Percentiles rank a stretch among this genome's conserved stretches.
Conservation (phyloP, 2,888 invertebrate species). For the Iphiclides podalirius region DNA sequence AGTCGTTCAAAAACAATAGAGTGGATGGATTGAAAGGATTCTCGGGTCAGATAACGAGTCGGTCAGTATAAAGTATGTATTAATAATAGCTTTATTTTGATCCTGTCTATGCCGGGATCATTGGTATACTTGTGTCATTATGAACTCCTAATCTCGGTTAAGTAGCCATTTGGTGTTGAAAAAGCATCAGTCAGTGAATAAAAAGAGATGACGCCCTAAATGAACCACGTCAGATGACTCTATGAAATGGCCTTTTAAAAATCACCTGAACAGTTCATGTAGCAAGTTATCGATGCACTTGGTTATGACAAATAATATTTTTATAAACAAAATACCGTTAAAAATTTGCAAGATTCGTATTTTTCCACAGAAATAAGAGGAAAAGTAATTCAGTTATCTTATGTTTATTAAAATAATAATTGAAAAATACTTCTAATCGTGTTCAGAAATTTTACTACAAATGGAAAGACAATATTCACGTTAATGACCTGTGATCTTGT, state of each 20-base stretch:
- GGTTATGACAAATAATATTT: too few relatives aligned
- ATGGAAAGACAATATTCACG: too few relatives aligned
- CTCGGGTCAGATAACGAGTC: constrained; percentile 64
- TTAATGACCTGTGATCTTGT: too few relatives aligned
- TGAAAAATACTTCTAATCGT: too few relatives aligned
- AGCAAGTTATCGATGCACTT: not conserved
- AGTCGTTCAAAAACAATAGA: constrained; percentile 76
- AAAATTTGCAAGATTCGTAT: too few relatives aligned
- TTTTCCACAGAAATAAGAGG: too few relatives aligned
- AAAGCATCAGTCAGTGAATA: constrained; percentile 6
- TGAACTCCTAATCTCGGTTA: constrained; percentile 24
- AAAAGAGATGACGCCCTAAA: constrained; percentile 2
- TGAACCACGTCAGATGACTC: constrained; percentile 13
- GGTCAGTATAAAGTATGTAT: constrained; percentile 65
- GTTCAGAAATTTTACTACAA: too few relatives aligned
- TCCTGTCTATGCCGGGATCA: constrained; percentile 50
- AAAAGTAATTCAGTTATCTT: too few relatives aligned
- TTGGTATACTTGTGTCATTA: constrained; percentile 47
- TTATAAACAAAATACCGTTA: too few relatives aligned
- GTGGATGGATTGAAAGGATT: constrained; percentile 77
- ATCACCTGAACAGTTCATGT: not conserved
- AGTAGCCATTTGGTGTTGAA: constrained; percentile 24
- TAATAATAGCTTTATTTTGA: constrained; percentile 72
- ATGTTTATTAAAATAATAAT: too few relatives aligned
- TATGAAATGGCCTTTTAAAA: not conserved